These are phyloP conservation scores for Cliona cf. orientalis DNA, from an alignment of 37 sponge, comb jelly and placozoan genomes.

Conservation along the genomic window DNA sequence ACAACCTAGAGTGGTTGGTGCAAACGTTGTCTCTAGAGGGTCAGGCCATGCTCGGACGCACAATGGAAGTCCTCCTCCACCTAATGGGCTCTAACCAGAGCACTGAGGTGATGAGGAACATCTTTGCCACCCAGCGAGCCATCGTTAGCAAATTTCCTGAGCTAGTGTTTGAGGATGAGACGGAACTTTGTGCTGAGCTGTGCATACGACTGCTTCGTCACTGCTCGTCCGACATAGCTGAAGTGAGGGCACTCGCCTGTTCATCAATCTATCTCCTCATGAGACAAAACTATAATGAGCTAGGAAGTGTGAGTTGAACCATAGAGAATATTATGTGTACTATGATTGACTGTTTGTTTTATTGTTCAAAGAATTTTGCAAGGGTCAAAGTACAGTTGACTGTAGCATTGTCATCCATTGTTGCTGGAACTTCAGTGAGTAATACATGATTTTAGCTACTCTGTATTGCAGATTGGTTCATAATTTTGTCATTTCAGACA, in stretches of 20 bases:
- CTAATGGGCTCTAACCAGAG: constrained; percentile 87
- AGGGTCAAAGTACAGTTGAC: constrained; percentile 95
- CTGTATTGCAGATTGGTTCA: too few species aligned
- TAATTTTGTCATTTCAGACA: constrained; percentile 43
- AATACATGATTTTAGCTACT: background rate
- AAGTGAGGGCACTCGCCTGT: constrained; percentile 77
- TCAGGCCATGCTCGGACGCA: constrained; percentile 36
- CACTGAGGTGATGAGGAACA: constrained; percentile 67
- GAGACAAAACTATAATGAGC: constrained; percentile 89
- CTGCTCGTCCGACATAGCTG: constrained; percentile 77
- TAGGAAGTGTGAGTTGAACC: constrained; percentile 46
- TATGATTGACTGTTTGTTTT: background rate
- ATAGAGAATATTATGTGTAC: background rate
- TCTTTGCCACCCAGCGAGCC: constrained; percentile 91
- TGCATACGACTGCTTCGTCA: constrained; percentile 82
- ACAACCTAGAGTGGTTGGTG: constrained; percentile 86
- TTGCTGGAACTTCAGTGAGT: constrained; percentile 74
- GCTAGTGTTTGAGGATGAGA: constrained; percentile 89
- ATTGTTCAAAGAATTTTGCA: constrained; percentile 80
- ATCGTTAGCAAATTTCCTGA: constrained; percentile 91
- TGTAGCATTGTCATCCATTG: constrained; percentile 91
- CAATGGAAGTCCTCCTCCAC: constrained; percentile 81
- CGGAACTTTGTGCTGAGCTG: constrained; percentile 92
- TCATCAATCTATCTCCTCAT: constrained; percentile 92
- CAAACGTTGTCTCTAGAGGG: constrained; percentile 51